Percentiles rank a stretch among this genome's conserved stretches.
Evolutionary conservation across 2,888 invertebrate genomes (phyloP).

Genomic region (Brassicogethes aeneus): DNA sequence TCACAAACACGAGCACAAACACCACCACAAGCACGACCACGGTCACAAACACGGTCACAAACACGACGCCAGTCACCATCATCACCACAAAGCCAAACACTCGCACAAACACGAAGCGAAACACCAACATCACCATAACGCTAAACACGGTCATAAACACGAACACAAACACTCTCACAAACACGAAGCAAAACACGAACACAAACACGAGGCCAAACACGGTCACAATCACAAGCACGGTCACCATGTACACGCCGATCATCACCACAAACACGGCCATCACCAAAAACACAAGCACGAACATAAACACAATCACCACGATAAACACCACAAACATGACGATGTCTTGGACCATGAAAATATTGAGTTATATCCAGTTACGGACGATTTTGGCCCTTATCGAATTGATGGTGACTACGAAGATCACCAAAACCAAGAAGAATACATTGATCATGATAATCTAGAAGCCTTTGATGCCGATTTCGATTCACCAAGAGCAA

Average conservation of each 20-base stretch:
- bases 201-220: background rate
- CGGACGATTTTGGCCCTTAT: background rate
- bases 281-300: background rate
- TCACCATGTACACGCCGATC: background rate
- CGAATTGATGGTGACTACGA: background rate
- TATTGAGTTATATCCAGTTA: background rate
- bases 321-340: background rate
- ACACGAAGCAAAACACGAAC: background rate
- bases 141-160: background rate
- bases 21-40: constrained; percentile 2
- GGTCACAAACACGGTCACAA: constrained; percentile 3
- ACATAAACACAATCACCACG: background rate
- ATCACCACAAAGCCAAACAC: background rate
- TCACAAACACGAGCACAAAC: constrained; percentile 3
- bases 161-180: background rate
- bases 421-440: background rate
- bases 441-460: background rate
- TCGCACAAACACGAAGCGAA: background rate
- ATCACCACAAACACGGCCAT: background rate
- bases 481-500: background rate
- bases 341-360: background rate
- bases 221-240: background rate
- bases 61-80: background rate
- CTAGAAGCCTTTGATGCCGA: background rate
- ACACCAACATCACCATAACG: background rate